Evolutionary conservation across 2,113 vertebrate genomes (phyloP).

Genomic region (Indicator indicator): DNA sequence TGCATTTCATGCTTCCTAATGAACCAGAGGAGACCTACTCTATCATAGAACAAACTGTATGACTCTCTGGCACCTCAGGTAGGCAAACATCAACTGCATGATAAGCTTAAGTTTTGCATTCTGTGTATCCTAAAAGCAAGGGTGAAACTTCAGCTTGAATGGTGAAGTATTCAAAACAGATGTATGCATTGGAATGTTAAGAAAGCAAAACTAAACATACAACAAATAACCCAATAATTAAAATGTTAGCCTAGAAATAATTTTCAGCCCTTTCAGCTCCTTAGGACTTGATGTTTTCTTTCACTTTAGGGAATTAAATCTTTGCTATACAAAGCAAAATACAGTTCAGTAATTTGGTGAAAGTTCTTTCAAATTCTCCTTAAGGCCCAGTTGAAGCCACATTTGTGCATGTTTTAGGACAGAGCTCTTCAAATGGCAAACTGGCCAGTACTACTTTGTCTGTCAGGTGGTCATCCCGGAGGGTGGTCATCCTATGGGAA

Average conservation of each 20-base stretch:
- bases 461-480: neutral
- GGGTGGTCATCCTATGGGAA: neutral
- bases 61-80: neutral
- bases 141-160: neutral
- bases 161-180: neutral
- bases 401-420: neutral
- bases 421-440: neutral
- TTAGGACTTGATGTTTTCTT: neutral
- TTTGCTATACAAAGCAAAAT: neutral
- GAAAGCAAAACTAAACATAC: neutral
- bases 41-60: neutral
- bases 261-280: neutral
- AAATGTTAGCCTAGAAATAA: neutral
- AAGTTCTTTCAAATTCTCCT: neutral
- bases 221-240: neutral
- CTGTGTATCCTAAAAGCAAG: neutral
- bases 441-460: neutral
- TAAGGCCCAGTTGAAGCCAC: neutral
- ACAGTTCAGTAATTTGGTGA: neutral
- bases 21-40: neutral
- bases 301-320: neutral
- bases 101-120: neutral
- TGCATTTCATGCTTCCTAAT: neutral
- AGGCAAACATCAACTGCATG: neutral
- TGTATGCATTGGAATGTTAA: neutral